Evolutionary conservation across 2,888 invertebrate species (phyloP), one percentile per base, ranked within the genome.

Genomic region (Drosophila flavopinicola): DNA sequence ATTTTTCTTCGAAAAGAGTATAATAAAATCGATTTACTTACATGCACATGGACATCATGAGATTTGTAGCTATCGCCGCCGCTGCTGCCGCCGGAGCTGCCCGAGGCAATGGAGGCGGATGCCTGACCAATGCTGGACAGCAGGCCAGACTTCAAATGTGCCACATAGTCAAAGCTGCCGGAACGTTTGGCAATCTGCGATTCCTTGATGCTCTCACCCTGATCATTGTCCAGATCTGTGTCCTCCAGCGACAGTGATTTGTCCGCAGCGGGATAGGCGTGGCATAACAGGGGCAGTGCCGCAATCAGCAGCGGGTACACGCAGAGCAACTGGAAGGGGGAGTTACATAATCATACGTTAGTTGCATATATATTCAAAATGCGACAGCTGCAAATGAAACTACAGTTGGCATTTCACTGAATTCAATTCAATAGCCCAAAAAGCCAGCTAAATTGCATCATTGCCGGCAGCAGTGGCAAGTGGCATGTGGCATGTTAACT

Each of bases 61-160:
- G 85, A 79, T 11, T 89, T 86, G 57, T 88, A 88, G 66, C 82
- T 71, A 0, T 77, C 73, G 47, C 78, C 80, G 15, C 79, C 76
- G 66, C 90, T 88, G 66, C 91, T 91, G 58, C 88, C 73, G 1
- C 91, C 89, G 6, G 90, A 90, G 56, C 91, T 90, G 54, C 90
- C 90, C 2, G 90, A 88, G n/a, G 91, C 90, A 56, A 91, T 80
- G n/a, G 89, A 89, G 2, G 91, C 91, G 6, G 91, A 91, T 15
- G 91, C 91, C 56, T 89, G 90, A 3, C 91, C 90, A 37, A 91
- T 83, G 69, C 90, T 88, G 24, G 90, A 85, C 41, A 91, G 65
- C 33, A 91, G 67, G 25, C 90, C 90, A 17, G 90, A 88, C 68
- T 90, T 91, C 1, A 91, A 35, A 63, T 90, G 90, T 25, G 88